phyloP scores from a whole-genome alignment of 2,797 vertebrate genomes.

The Microctenopoma steveboyesi region DNA sequence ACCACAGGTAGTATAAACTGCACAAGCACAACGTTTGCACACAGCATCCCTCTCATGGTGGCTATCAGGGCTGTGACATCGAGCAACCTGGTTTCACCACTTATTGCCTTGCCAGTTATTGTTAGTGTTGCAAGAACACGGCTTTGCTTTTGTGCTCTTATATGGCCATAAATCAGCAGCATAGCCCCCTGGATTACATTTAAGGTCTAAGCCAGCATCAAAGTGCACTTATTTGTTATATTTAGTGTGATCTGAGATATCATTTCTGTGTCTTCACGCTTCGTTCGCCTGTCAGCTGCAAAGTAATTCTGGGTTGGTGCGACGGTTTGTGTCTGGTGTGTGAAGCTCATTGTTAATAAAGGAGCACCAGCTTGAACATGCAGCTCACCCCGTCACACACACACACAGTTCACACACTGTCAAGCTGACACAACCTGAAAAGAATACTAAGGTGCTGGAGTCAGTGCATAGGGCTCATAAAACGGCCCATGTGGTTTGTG shows the following conservation, averaged over 20 bases:
- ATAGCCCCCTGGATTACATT: slow-evolving; percentile 39
- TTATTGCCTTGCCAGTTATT: slow-evolving; percentile 63
- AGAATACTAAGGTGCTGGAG: slow-evolving; percentile 6
- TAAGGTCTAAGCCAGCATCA: slow-evolving; percentile 45
- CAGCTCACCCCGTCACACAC: not conserved
- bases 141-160: slow-evolving; percentile 31
- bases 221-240: slow-evolving; percentile 61
- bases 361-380: not conserved
- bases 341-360: slow-evolving; percentile 8
- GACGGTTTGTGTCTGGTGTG: slow-evolving; percentile 15
- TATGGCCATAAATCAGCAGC: slow-evolving; percentile 57
- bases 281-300: slow-evolving; percentile 41
- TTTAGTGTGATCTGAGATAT: slow-evolving; percentile 62
- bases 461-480: not conserved
- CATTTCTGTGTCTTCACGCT: slow-evolving; percentile 56
- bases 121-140: slow-evolving; percentile 41
- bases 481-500: slow-evolving; percentile 9
- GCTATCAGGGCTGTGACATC: slow-evolving; percentile 31
- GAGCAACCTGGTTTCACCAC: slow-evolving; percentile 40
- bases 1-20: slow-evolving; percentile 15
- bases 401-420: slow-evolving; percentile 5
- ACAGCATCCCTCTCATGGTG: slow-evolving; percentile 22
- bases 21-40: slow-evolving; percentile 21
- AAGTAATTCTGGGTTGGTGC: slow-evolving; percentile 40
- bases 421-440: slow-evolving; percentile 4